These are phyloP conservation scores for Tyrannus savana DNA, from an alignment of 2,113 vertebrate species.

Conservation along the genomic window DNA sequence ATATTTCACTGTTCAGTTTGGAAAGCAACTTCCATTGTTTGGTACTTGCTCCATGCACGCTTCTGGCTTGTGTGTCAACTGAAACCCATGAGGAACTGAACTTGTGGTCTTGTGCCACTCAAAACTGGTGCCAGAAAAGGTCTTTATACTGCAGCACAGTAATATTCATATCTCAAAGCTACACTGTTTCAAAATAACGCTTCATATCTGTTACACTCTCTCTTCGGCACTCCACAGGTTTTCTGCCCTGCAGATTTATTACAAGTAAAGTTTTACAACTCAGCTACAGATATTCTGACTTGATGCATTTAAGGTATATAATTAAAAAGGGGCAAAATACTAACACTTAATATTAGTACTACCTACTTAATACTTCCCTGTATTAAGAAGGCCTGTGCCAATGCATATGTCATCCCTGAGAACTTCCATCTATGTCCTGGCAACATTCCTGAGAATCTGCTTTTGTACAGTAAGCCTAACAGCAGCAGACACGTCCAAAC, in stretches of 20 bases:
- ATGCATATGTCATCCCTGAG: not conserved
- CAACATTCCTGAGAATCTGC: not conserved
- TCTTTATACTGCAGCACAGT: conserved; percentile 24
- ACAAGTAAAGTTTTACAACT: not conserved
- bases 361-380: no score
- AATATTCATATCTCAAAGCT: conserved; percentile 24
- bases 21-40: conserved; percentile 30
- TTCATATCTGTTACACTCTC: not conserved
- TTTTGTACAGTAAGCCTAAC: not conserved
- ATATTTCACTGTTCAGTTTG: conserved; percentile 35
- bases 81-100: conserved; percentile 33
- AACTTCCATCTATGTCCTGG: not conserved
- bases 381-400: not conserved
- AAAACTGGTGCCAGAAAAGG: not conserved
- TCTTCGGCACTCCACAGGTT: not conserved
- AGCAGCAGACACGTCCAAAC: not conserved
- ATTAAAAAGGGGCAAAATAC: not conserved
- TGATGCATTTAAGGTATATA: not conserved
- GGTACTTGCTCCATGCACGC: conserved; percentile 41
- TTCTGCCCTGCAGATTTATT: not conserved
- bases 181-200: conserved; percentile 4
- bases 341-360: no score
- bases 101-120: conserved; percentile 1
- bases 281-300: not conserved
- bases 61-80: conserved; percentile 30